phyloP scores from a whole-genome alignment of 1,140 invertebrate genomes.

The Ceratina calcarata region DNA sequence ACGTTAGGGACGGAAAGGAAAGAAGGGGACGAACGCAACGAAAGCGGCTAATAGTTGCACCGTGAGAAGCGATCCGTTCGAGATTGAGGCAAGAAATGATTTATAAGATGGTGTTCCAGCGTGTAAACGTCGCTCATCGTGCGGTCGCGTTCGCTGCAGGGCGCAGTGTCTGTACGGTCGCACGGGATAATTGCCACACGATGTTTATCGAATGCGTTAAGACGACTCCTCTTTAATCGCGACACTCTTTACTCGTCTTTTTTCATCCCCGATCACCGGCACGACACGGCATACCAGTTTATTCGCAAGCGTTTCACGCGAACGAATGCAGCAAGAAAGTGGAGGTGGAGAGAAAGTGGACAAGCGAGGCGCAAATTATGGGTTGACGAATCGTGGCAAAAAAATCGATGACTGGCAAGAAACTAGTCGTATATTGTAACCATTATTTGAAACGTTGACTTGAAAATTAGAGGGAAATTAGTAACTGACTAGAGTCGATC shows the following conservation, averaged over 20 bases:
- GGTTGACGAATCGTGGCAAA: neutral
- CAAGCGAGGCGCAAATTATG: neutral
- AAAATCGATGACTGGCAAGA: neutral
- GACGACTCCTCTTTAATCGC: constrained; percentile 4
- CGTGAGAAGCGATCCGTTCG: constrained; percentile 53
- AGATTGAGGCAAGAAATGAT: constrained; percentile 60
- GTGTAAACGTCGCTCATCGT: constrained; percentile 25
- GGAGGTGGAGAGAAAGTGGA: neutral
- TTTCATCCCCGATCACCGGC: no score
- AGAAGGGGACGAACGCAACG: constrained; percentile 18
- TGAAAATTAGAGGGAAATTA: constrained; percentile 13
- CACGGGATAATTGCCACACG: constrained; percentile 26
- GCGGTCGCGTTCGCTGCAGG: constrained; percentile 2
- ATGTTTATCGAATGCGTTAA: constrained; percentile 10
- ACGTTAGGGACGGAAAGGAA: constrained; percentile 11
- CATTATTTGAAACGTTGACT: neutral
- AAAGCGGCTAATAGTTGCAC: constrained; percentile 49
- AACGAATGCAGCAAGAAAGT: neutral
- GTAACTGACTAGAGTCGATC: neutral
- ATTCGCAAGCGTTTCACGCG: neutral
- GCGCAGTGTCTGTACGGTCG: neutral
- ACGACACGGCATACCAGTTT: neutral
- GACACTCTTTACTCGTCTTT: neutral
- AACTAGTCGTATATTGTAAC: neutral
- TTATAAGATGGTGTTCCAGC: constrained; percentile 44